Conservation (phyloP, 1,140 invertebrate genomes). For the Diorhabda carinulata region DNA sequence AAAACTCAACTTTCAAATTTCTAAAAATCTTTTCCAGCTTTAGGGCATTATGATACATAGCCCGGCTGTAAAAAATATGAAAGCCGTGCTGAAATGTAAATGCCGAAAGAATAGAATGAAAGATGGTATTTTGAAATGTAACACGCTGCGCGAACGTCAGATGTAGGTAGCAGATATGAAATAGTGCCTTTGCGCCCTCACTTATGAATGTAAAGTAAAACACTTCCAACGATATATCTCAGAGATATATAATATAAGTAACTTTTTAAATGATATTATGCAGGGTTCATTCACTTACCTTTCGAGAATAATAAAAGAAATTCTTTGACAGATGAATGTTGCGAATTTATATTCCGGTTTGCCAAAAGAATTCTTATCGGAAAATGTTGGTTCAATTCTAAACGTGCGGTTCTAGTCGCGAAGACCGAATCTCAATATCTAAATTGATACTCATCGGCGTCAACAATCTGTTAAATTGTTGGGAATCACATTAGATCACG, state of each 20-base stretch:
- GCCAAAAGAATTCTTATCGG: too few species aligned
- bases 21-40: conserved; percentile 25
- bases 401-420: too few species aligned
- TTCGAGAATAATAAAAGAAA: conserved; percentile 11
- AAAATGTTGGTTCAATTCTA: too few species aligned
- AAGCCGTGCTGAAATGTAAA: conserved; percentile 38
- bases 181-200: conserved; percentile 36
- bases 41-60: conserved; percentile 22
- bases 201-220: conserved; percentile 45
- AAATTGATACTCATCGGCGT: too few species aligned
- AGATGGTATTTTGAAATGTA: conserved; percentile 45
- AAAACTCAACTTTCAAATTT: conserved; percentile 23
- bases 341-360: too few species aligned
- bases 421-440: too few species aligned
- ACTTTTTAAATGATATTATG: conserved; percentile 20
- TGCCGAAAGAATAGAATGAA: conserved; percentile 43
- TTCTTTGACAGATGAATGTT: too few species aligned
- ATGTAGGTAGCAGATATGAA: conserved; percentile 42
- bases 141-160: conserved; percentile 40
- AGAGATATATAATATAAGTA: conserved; percentile 12
- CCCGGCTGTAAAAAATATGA: conserved; percentile 27
- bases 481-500: too few species aligned
- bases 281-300: conserved; percentile 11
- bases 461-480: too few species aligned
- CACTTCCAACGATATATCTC: conserved; percentile 26